Percentiles rank a stretch among this genome's conserved stretches.
These are phyloP conservation scores for Myzus persicae DNA, from an alignment of 1,140 invertebrate genomes.

Conservation along the genomic window DNA sequence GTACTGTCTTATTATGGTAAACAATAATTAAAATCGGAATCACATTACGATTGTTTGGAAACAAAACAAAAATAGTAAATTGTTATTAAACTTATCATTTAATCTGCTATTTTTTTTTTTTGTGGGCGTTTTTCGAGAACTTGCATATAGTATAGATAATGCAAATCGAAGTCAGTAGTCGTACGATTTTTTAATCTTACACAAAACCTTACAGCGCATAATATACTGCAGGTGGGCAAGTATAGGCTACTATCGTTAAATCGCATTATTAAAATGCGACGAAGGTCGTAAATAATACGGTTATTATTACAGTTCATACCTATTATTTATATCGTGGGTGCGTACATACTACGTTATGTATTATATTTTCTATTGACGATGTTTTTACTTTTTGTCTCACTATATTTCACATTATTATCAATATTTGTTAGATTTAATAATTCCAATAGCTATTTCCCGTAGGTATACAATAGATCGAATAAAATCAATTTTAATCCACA, in stretches of 20 bases:
- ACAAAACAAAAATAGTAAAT: neutral
- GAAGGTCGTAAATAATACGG: constrained; percentile 30
- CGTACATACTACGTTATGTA: neutral
- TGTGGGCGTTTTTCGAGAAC: constrained; percentile 27
- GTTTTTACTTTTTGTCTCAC: neutral
- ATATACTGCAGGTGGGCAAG: neutral
- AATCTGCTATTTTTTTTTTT: neutral
- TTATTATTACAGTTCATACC: neutral
- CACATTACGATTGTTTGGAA: neutral
- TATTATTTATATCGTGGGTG: neutral
- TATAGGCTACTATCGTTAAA: neutral
- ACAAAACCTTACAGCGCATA: neutral
- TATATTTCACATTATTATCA: neutral
- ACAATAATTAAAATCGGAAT: neutral
- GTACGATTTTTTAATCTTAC: neutral
- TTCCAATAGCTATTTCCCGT: neutral
- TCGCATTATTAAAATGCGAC: neutral
- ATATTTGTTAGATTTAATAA: neutral
- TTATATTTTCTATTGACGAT: neutral
- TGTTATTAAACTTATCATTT: constrained; percentile 17
- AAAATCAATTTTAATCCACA: neutral
- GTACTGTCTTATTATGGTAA: constrained; percentile 9
- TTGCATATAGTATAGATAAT: neutral
- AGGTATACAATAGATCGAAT: neutral
- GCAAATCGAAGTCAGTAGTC: neutral